Evolutionary conservation across 2,113 vertebrate species (phyloP).

Genomic region (Platycercus adscitus): DNA sequence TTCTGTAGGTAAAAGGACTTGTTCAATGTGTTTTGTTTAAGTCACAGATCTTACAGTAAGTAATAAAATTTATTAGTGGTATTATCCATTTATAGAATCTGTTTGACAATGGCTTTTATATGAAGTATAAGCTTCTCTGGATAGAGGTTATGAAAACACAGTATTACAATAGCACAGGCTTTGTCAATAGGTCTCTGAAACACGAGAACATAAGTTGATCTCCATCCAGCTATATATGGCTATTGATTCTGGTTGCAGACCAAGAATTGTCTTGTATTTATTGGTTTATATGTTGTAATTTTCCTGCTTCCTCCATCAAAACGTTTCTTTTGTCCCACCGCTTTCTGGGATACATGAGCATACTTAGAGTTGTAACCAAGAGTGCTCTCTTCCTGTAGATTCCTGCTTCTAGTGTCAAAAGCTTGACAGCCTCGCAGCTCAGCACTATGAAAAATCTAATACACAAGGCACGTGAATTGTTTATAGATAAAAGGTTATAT

Average conservation of each 20-base stretch:
- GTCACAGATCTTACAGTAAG: slow-evolving; percentile 33
- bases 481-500: background rate
- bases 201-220: background rate
- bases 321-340: background rate
- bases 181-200: background rate
- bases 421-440: background rate
- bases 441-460: background rate
- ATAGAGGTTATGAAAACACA: slow-evolving; percentile 2
- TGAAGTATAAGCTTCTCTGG: slow-evolving; percentile 33
- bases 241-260: slow-evolving; percentile 5
- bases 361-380: background rate
- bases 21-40: slow-evolving; percentile 38
- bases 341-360: background rate
- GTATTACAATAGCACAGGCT: background rate
- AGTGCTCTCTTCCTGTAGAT: background rate
- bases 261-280: background rate
- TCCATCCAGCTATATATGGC: background rate
- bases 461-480: background rate
- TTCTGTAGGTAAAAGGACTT: slow-evolving; percentile 47
- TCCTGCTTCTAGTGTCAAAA: background rate
- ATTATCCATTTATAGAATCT: background rate
- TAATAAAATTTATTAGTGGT: slow-evolving; percentile 6
- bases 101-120: slow-evolving; percentile 22
- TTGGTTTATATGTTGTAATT: background rate
- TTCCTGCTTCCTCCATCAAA: background rate